A percentile compares a stretch with the other conserved stretches of the same genome.
phyloP scores from a whole-genome alignment of 1,140 invertebrate species.

The Theocolax elegans region DNA sequence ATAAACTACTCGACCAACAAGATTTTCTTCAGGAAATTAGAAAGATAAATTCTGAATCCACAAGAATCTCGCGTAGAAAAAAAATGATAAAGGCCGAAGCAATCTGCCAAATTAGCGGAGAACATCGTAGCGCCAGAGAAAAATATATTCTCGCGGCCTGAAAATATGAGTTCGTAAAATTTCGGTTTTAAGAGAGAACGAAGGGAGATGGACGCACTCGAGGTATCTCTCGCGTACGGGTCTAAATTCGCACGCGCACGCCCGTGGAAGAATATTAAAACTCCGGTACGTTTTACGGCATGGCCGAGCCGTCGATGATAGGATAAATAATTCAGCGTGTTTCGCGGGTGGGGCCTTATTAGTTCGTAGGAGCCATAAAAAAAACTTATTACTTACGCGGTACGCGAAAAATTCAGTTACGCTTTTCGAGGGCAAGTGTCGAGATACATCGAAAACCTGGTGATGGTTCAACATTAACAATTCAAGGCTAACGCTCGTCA shows the following conservation, averaged over 20 bases:
- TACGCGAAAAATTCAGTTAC: conserved; percentile 33
- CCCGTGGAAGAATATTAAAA: conserved; percentile 52
- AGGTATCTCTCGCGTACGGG: conserved; percentile 16
- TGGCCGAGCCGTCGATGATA: conserved; percentile 53
- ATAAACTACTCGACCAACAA: no score
- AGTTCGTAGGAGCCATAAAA: conserved; percentile 62
- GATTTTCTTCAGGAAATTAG: conserved; percentile 10
- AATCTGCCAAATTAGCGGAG: conserved; percentile 37
- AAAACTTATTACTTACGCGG: conserved; percentile 66
- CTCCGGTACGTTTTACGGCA: conserved; percentile 46
- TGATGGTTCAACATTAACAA: conserved; percentile 61
- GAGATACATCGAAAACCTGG: conserved; percentile 58
- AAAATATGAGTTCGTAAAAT: conserved; percentile 41
- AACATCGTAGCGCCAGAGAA: conserved; percentile 1
- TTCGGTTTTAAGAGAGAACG: conserved; percentile 26
- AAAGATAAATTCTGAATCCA: conserved; percentile 27
- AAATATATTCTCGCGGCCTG: conserved; percentile 17
- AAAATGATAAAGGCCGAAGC: conserved; percentile 35
- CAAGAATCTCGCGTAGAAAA: background rate
- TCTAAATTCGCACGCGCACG: conserved; percentile 46
- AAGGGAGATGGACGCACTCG: background rate
- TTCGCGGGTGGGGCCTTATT: conserved; percentile 60
- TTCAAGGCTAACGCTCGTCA: conserved; percentile 51
- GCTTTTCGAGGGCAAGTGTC: conserved; percentile 1
- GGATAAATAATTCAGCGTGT: conserved; percentile 63